These are phyloP conservation scores for Neocrepidodera transversa DNA, from an alignment of 2,888 invertebrate genomes.

Conservation along the genomic window DNA sequence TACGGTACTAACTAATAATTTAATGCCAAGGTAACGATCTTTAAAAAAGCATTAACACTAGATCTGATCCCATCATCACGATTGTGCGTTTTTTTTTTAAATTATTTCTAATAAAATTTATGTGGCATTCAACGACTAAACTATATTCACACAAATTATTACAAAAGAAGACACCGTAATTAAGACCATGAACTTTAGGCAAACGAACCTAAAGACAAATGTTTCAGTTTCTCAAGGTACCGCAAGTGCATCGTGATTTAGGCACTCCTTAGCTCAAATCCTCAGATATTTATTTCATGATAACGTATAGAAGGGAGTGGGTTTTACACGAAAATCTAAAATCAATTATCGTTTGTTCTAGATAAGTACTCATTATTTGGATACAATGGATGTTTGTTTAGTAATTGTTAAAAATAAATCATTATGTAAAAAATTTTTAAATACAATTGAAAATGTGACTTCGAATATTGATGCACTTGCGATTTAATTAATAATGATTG, in stretches of 20 bases:
- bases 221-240: background rate
- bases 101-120: slow-evolving; percentile 12
- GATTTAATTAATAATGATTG: no score
- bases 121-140: slow-evolving; percentile 15
- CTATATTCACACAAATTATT: slow-evolving; percentile 14
- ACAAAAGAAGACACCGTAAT: slow-evolving; percentile 20
- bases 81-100: slow-evolving; percentile 1
- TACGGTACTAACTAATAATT: no score
- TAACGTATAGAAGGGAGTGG: background rate
- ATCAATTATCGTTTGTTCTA: background rate
- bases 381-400: background rate
- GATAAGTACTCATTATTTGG: background rate
- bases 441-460: no score
- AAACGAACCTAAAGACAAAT: slow-evolving; percentile 30
- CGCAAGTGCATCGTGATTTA: slow-evolving; percentile 3
- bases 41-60: slow-evolving; percentile 1
- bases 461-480: no score
- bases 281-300: background rate
- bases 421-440: no score
- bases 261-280: slow-evolving; percentile 1
- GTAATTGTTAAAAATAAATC: no score
- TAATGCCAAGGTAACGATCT: background rate
- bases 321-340: background rate
- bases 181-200: slow-evolving; percentile 39
- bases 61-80: slow-evolving; percentile 7